phyloP scores from a whole-genome alignment of 2,797 vertebrate genomes.

The Crenichthys baileyi region DNA sequence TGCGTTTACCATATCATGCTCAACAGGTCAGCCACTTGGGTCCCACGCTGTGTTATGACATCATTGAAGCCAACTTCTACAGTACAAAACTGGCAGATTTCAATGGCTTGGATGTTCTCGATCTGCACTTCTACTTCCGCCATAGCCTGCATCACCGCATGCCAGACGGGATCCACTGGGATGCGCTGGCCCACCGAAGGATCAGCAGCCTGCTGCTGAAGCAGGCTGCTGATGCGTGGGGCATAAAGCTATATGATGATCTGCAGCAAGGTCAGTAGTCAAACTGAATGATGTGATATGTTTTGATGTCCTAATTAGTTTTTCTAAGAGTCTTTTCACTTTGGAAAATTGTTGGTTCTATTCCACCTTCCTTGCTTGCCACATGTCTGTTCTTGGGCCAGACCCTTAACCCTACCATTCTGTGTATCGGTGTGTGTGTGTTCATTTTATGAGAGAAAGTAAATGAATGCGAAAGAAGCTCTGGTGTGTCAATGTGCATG shows the following conservation, averaged over 20 bases:
- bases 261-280: neutral
- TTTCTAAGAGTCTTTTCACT: neutral
- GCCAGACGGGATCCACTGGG: neutral
- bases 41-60: neutral
- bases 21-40: neutral
- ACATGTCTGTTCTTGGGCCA: neutral
- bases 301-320: neutral
- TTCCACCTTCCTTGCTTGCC: neutral
- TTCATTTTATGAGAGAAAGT: too few species aligned
- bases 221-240: neutral
- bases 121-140: neutral
- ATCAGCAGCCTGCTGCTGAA: neutral
- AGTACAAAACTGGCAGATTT: neutral
- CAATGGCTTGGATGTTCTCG: neutral
- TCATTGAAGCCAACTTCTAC: conserved; percentile 2
- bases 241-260: neutral
- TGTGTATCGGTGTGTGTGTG: neutral
- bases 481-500: neutral
- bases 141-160: neutral
- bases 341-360: too few species aligned
- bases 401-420: neutral
- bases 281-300: neutral
- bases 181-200: neutral
- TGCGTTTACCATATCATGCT: neutral
- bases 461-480: neutral